A percentile compares a stretch with the other conserved stretches of the same genome.
Conservation (phyloP, 2,797 vertebrate species). For the Heterohyrax brucei region DNA sequence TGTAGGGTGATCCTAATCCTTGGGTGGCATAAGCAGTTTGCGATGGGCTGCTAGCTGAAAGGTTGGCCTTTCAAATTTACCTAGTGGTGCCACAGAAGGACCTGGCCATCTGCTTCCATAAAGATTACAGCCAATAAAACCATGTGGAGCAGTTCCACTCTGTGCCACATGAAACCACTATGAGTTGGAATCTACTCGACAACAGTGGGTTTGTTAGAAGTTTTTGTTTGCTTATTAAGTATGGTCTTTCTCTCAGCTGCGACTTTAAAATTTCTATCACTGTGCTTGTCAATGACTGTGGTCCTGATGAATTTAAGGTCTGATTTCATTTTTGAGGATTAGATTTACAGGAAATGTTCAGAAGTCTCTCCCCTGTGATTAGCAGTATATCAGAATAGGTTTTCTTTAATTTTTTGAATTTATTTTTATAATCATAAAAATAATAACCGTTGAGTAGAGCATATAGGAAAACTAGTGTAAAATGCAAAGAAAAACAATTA, state of each 20-base stretch:
- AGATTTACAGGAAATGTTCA: not conserved
- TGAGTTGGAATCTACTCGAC: not conserved
- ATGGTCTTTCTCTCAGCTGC: too few relatives aligned
- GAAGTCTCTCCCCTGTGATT: not conserved
- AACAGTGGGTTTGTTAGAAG: not conserved
- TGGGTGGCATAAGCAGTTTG: not conserved
- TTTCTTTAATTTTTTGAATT: not conserved
- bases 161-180: not conserved
- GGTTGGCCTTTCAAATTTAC: not conserved
- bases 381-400: not conserved
- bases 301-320: not conserved
- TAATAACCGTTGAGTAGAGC: not conserved
- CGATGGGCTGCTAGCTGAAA: not conserved
- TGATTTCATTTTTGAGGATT: not conserved
- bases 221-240: not conserved
- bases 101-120: not conserved
- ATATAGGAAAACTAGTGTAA: conserved; percentile 27
- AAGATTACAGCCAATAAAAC: not conserved
- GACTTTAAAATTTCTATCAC: not conserved
- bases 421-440: conserved; percentile 31
- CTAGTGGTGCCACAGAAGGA: not conserved
- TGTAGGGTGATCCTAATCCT: not conserved
- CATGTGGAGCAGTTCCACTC: not conserved
- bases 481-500: conserved; percentile 6
- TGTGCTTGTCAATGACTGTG: not conserved